Evolutionary conservation across 2,113 vertebrate genomes (phyloP), one percentile per base, ranked within the genome.

Genomic region (Lampris incognitus): DNA sequence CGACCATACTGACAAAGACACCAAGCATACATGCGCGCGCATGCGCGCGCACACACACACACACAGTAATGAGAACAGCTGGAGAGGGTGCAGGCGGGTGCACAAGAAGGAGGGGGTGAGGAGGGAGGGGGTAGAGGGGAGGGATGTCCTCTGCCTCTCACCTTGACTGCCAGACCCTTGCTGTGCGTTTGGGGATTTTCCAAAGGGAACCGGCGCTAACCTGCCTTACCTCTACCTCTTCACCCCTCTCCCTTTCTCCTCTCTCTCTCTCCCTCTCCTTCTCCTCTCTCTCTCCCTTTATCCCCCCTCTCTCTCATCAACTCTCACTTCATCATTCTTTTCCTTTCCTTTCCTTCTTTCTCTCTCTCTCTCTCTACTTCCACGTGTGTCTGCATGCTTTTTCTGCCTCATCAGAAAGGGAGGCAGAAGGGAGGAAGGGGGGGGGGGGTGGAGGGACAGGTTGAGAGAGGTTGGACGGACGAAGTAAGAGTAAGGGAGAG

Each of bases 111-210:
- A 65, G 39, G 60, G 60, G 41, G 24, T 40, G 36, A 58, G 42
- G 74, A 69, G 78, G 52, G 71, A 72, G 57, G 76, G 46, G 24
- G 24, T 24, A n/a, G 70, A 46, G 42, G 11, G 49, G 69, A 59
- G 80, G 84, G 79, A 49, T 86, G 93, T 93, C 92, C 93, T 93
- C 91, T 93, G 88, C 79, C 62, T 87, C 86, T 95, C 91, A 93
- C 93, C 94, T 95, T 93, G 87, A 91, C 89, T 86, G 87, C 75
- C 79, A 86, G 78, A 90, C 73, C 86, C 88, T 89, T 5, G 46
- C 84, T 76, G 91, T 82, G 85, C 67, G n/a, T 87, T 89, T 91
- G 93, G 91, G 93, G 92, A 91, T 91, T 92, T 92, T 93, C 92
- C 93, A 93, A 87, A 87, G 69, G 76, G 68, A 83, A 73, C 72